Evolutionary conservation across 2,113 vertebrate genomes (phyloP), one percentile per base, ranked within the genome.

Genomic region (Oreochromis tanganicae): DNA sequence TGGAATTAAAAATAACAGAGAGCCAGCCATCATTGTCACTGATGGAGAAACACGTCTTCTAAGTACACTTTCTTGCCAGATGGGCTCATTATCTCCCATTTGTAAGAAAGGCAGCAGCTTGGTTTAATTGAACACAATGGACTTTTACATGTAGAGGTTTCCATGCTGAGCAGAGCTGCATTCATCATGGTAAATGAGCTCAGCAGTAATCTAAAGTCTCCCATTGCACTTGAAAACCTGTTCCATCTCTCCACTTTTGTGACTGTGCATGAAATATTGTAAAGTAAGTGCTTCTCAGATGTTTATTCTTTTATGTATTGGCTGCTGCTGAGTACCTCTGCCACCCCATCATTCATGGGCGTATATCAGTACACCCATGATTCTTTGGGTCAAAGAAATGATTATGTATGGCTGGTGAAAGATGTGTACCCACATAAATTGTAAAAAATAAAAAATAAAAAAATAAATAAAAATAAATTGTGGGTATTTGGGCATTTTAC

Each of bases 1-100:
- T 24, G 32, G 5, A 41, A 17, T 85, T 50, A n/a, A 41, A 54
- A 87, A 50, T 50, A 41, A 81, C 29, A 75, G 52, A 50, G 61
- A 85, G 4, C 54, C 75, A 55, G 61, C 63, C 48, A n/a, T 54
- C n/a, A 46, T 56, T 43, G 50, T 68, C 6, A 0, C 13, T 24
- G 32, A 78, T 34, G 46, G 27, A n/a, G 46, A n/a, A 52, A 34
- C 48, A 5, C 4, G 17, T 52, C 0, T 48, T 75, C 24, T n/a
- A 9, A 81, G 80, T 68, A 16, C 82, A 55, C 48, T 87, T 68
- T 75, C 16, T 36, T 46, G n/a, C 32, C 55, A 50, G 32, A 87
- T 36, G 81, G 79, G 68, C 59, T 90, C 79, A 85, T 85, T 87
- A 56, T 57, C 46, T 41, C 50, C 79, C 81, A 54, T 83, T 84